These are phyloP conservation scores for Myripristis murdjan DNA, from an alignment of 2,797 vertebrate genomes.

Conservation along the genomic window DNA sequence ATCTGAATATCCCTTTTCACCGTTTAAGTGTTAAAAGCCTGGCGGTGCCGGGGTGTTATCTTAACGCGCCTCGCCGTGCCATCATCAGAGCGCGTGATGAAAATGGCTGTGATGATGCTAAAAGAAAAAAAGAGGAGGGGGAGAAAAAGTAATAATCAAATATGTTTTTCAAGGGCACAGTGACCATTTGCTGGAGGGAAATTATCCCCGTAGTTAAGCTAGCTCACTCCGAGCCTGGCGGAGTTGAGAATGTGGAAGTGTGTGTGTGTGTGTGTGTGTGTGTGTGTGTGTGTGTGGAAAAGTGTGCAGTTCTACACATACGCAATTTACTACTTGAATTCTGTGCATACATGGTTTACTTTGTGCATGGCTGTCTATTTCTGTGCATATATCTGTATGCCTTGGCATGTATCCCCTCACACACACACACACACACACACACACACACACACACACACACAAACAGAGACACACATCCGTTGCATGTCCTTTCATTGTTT, in stretches of 20 bases:
- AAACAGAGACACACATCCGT: conserved; percentile 51
- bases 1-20: conserved; percentile 90
- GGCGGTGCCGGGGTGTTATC: conserved; percentile 85
- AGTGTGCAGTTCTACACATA: conserved; percentile 51
- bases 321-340: conserved; percentile 55
- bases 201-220: conserved; percentile 86
- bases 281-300: conserved; percentile 66
- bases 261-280: conserved; percentile 43
- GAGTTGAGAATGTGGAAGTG: conserved; percentile 72
- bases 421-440: conserved; percentile 56
- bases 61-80: conserved; percentile 83
- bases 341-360: conserved; percentile 36
- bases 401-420: conserved; percentile 42
- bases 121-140: conserved; percentile 84
- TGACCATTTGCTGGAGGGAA: conserved; percentile 87
- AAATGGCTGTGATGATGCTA: conserved; percentile 89
- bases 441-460: conserved; percentile 51
- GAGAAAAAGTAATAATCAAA: conserved; percentile 88
- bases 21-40: conserved; percentile 91
- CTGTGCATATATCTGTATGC: conserved; percentile 25
- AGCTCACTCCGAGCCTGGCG: conserved; percentile 78
- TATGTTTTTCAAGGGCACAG: conserved; percentile 90
- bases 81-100: conserved; percentile 84
- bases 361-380: conserved; percentile 27
- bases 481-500: conserved; percentile 62